Evolutionary conservation across 2,797 vertebrate species (phyloP).

Genomic region (Pogonophryne albipinna): DNA sequence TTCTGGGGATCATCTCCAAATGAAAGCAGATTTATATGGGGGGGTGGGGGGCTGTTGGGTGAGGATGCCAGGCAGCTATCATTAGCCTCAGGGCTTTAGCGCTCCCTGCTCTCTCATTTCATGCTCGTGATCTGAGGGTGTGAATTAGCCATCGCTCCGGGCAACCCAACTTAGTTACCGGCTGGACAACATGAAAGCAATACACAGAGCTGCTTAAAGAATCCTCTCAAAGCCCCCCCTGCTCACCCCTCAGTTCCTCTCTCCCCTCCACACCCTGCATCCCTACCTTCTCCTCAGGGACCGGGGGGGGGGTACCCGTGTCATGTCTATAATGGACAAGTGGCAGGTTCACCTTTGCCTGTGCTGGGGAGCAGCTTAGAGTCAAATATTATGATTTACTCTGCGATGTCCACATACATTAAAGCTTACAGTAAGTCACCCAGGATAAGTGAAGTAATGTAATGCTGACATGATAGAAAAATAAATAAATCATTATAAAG

Average conservation of each 20-base stretch:
- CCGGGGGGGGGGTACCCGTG: slow-evolving; percentile 57
- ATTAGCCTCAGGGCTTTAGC: slow-evolving; percentile 85
- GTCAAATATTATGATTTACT: slow-evolving; percentile 73
- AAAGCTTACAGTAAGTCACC: slow-evolving; percentile 65
- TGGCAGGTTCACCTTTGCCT: slow-evolving; percentile 76
- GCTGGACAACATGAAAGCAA: slow-evolving; percentile 90
- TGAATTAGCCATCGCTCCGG: slow-evolving; percentile 84
- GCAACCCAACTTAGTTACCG: slow-evolving; percentile 86
- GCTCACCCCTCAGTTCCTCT: slow-evolving; percentile 9
- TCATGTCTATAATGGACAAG: slow-evolving; percentile 77
- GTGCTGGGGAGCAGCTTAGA: slow-evolving; percentile 56
- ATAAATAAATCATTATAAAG: slow-evolving; percentile 18
- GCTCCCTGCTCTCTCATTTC: slow-evolving; percentile 87
- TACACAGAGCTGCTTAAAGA: slow-evolving; percentile 88
- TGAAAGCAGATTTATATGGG: slow-evolving; percentile 86
- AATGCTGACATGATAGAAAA: slow-evolving; percentile 38
- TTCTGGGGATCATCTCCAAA: slow-evolving; percentile 83
- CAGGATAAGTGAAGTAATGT: slow-evolving; percentile 49
- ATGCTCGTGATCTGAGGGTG: slow-evolving; percentile 89
- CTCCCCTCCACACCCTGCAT: slow-evolving; percentile 59
- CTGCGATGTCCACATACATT: slow-evolving; percentile 66
- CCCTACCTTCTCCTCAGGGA: slow-evolving; percentile 74
- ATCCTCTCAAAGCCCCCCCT: slow-evolving; percentile 80
- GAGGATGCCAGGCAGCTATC: slow-evolving; percentile 77
- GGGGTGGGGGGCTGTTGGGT: slow-evolving; percentile 60